Evolutionary conservation across 2,888 invertebrate genomes (phyloP).

Genomic region (Furcula furcula): DNA sequence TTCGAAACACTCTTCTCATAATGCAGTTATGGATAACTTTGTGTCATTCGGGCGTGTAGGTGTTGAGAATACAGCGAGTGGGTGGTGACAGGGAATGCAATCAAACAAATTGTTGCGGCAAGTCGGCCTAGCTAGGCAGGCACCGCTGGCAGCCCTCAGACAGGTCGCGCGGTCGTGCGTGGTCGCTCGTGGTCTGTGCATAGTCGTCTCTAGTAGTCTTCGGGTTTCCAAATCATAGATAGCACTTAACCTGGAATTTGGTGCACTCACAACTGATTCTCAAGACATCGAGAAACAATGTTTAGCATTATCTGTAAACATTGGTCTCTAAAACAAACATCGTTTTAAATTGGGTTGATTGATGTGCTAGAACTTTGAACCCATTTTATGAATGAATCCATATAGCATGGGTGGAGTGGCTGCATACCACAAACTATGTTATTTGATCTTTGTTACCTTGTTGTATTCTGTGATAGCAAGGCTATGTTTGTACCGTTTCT

Average conservation of each 20-base stretch:
- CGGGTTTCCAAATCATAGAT: too few species aligned
- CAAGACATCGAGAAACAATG: too few species aligned
- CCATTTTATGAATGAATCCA: slow-evolving; percentile 7
- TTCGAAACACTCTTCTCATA: too few species aligned
- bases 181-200: slow-evolving; percentile 8
- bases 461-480: too few species aligned
- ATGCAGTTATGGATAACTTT: slow-evolving; percentile 42
- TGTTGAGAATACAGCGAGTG: slow-evolving; percentile 39
- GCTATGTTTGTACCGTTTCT: too few species aligned
- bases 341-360: not conserved
- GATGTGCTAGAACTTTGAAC: slow-evolving; percentile 17
- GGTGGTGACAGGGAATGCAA: slow-evolving; percentile 59
- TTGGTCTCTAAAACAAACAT: slow-evolving; percentile 7
- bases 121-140: slow-evolving; percentile 11
- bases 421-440: slow-evolving; percentile 3
- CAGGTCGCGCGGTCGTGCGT: slow-evolving; percentile 27
- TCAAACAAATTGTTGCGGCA: slow-evolving; percentile 39
- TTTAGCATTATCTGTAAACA: too few species aligned
- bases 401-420: too few species aligned
- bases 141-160: too few species aligned
- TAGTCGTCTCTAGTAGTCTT: slow-evolving; percentile 21
- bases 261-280: too few species aligned
- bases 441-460: too few species aligned
- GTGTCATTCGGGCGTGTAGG: slow-evolving; percentile 31
- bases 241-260: too few species aligned